phyloP scores from a whole-genome alignment of 2,888 invertebrate species.

The Ethmia dodecea region DNA sequence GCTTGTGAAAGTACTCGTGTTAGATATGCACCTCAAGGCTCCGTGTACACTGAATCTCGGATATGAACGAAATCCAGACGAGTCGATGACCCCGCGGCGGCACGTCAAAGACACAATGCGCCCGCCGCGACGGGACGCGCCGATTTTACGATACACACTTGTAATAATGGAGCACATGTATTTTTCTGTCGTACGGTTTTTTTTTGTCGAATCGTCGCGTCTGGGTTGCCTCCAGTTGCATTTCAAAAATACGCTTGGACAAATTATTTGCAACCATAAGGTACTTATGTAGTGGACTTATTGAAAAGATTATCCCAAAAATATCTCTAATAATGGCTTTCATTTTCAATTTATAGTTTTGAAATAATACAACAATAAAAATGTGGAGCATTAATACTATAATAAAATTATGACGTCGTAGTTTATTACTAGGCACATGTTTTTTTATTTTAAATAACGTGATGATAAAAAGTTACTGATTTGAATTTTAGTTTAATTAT shows the following conservation, averaged over 20 bases:
- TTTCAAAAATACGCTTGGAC: slow-evolving; percentile 3
- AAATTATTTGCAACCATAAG: too few species aligned
- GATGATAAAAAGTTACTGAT: too few species aligned
- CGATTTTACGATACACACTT: slow-evolving; percentile 28
- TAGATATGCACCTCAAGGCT: slow-evolving; percentile 24
- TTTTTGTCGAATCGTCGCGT: slow-evolving; percentile 17
- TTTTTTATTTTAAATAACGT: too few species aligned
- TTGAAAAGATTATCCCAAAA: too few species aligned
- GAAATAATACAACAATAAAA: too few species aligned
- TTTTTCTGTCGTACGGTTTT: slow-evolving; percentile 14
- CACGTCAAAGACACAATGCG: slow-evolving; percentile 71
- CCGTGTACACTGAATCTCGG: slow-evolving; percentile 39
- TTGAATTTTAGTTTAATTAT: too few species aligned
- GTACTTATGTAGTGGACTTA: too few species aligned
- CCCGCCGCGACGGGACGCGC: slow-evolving; percentile 31
- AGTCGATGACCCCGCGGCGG: slow-evolving; percentile 67
- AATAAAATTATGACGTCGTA: too few species aligned
- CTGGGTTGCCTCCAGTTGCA: slow-evolving; percentile 12
- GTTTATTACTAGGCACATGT: too few species aligned
- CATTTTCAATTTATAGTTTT: too few species aligned
- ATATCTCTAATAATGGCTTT: too few species aligned
- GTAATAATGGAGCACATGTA: slow-evolving; percentile 21
- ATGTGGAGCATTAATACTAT: too few species aligned
- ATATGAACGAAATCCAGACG: slow-evolving; percentile 70
- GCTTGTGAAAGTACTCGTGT: slow-evolving; percentile 20